A percentile compares a stretch with the other conserved stretches of the same genome.
Conservation (phyloP, 1,140 invertebrate genomes). For the Drosophila tani region DNA sequence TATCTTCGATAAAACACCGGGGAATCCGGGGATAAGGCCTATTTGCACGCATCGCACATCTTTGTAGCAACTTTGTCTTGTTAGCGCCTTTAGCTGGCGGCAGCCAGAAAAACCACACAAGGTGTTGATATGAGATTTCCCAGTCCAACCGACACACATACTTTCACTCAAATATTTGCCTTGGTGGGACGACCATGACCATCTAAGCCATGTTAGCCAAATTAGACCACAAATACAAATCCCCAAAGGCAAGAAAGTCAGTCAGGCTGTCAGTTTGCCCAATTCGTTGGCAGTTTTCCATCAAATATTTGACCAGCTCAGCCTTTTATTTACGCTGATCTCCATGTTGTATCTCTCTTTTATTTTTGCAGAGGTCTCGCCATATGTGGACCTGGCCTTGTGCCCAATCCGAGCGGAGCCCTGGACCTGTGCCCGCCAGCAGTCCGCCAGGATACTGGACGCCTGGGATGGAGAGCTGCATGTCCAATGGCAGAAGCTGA, state of each 20-base stretch:
- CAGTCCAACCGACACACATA: slow-evolving; percentile 45
- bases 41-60: slow-evolving; percentile 26
- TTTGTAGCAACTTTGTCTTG: slow-evolving; percentile 7
- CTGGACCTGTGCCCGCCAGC: slow-evolving; percentile 78
- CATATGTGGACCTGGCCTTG: slow-evolving; percentile 77
- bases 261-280: slow-evolving; percentile 16
- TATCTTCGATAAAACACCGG: not conserved
- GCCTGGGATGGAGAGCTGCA: slow-evolving; percentile 73
- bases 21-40: not conserved
- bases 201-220: slow-evolving; percentile 54
- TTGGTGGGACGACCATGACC: slow-evolving; percentile 53
- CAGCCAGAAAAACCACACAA: slow-evolving; percentile 53
- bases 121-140: slow-evolving; percentile 46
- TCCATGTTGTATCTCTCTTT: not conserved
- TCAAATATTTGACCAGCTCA: slow-evolving; percentile 27
- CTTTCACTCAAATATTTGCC: slow-evolving; percentile 81
- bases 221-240: slow-evolving; percentile 67
- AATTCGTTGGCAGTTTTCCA: slow-evolving; percentile 27
- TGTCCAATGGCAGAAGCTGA: slow-evolving; percentile 79
- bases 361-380: slow-evolving; percentile 72
- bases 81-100: slow-evolving; percentile 19
- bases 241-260: slow-evolving; percentile 45
- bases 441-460: slow-evolving; percentile 74
- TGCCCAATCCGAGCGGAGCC: slow-evolving; percentile 77
- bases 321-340: slow-evolving; percentile 17